These are phyloP conservation scores for Phoxinus phoxinus DNA, from an alignment of 2,113 vertebrate genomes.

Conservation along the genomic window DNA sequence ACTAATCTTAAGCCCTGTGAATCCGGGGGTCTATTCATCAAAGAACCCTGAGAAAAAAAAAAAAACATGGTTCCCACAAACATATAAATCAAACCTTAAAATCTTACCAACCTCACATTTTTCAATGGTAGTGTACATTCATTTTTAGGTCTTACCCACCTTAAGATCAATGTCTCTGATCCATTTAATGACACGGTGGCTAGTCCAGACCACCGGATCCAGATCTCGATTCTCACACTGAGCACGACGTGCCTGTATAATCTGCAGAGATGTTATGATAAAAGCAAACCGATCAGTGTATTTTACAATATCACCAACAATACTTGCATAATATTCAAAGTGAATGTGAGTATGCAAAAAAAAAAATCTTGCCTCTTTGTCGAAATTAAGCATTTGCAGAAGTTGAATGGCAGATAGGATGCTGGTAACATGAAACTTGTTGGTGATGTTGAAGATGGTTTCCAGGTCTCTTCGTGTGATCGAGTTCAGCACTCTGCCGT, in stretches of 20 bases:
- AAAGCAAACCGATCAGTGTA: not conserved
- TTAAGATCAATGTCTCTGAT: constrained; percentile 85
- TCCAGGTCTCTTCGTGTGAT: constrained; percentile 76
- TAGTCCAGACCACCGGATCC: constrained; percentile 86
- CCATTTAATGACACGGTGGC: constrained; percentile 86
- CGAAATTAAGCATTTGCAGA: constrained; percentile 74
- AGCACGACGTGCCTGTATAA: constrained; percentile 76
- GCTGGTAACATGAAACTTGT: constrained; percentile 77
- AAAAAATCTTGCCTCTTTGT: constrained; percentile 69
- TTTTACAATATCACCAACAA: not conserved
- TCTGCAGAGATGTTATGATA: constrained; percentile 61
- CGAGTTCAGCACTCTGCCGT: constrained; percentile 75
- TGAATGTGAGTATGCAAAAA: not conserved
- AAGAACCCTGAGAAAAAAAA: too few species aligned
- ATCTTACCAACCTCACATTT: too few species aligned
- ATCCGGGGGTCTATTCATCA: too few species aligned
- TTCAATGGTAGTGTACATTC: not conserved
- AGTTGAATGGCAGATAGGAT: constrained; percentile 77
- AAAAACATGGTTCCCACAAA: not conserved
- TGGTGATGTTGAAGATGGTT: constrained; percentile 70
- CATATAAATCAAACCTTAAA: not conserved
- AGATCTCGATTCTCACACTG: constrained; percentile 81
- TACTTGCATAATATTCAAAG: not conserved
- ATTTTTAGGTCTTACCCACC: constrained; percentile 64
- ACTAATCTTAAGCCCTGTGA: too few species aligned